Conservation (phyloP, 1,140 invertebrate genomes). For the Orius insidiosus region DNA sequence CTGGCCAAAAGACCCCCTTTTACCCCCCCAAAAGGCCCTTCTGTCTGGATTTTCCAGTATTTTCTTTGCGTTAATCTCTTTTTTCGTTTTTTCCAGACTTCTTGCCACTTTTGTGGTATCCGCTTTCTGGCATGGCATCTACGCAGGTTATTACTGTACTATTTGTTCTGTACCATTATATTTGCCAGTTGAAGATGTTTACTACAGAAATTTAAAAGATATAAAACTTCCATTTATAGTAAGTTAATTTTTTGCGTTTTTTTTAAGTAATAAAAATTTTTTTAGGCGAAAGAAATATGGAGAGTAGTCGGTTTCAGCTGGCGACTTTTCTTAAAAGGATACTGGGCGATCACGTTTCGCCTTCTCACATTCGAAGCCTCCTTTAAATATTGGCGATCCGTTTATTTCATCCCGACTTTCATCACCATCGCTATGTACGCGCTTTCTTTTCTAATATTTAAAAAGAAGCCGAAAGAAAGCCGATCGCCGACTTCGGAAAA, state of each 20-base stretch:
- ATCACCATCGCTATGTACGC: conserved; percentile 30
- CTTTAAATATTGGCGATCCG: conserved; percentile 61
- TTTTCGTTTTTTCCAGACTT: conserved; percentile 31
- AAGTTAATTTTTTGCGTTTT: not conserved
- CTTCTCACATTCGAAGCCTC: conserved; percentile 55
- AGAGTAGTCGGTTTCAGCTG: conserved; percentile 57
- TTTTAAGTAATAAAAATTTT: not conserved
- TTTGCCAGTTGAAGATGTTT: conserved; percentile 68
- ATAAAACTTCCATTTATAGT: too few species aligned
- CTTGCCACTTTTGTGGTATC: conserved; percentile 67
- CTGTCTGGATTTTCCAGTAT: too few species aligned
- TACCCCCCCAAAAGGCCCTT: too few species aligned
- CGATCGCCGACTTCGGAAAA: too few species aligned
- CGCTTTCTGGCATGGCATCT: conserved; percentile 85
- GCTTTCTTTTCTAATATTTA: not conserved
- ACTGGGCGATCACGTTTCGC: conserved; percentile 73
- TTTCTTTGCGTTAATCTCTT: too few species aligned
- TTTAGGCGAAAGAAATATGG: conserved; percentile 35
- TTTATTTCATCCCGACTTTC: conserved; percentile 56
- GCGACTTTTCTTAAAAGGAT: conserved; percentile 73
- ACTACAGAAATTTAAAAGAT: conserved; percentile 48
- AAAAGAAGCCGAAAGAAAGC: not conserved
- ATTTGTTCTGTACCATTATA: conserved; percentile 78
- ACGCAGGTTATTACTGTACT: conserved; percentile 80
- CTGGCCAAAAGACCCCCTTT: too few species aligned